phyloP scores from a whole-genome alignment of 1,140 invertebrate genomes.

The Phocides pigmalion region DNA sequence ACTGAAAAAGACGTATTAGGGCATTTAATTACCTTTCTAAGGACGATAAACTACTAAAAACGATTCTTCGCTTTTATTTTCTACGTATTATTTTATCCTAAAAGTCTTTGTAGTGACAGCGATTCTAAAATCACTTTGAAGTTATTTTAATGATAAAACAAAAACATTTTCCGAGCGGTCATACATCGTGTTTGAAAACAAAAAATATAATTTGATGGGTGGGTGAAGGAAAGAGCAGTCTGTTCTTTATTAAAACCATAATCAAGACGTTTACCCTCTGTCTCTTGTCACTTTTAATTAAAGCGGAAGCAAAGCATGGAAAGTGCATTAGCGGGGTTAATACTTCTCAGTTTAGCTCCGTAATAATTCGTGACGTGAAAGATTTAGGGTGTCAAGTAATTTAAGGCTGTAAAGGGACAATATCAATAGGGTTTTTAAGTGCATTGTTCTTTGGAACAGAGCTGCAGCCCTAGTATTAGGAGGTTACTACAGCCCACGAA shows the following conservation, averaged over 20 bases:
- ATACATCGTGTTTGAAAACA: conserved; percentile 28
- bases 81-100: conserved; percentile 18
- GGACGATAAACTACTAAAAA: too few relatives aligned
- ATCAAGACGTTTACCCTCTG: conserved; percentile 15
- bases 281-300: conserved; percentile 55
- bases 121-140: conserved; percentile 19
- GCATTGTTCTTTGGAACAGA: too few relatives aligned
- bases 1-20: too few relatives aligned
- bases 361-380: conserved; percentile 24
- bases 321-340: conserved; percentile 46
- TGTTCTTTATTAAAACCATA: conserved; percentile 18
- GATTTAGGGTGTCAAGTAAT: conserved; percentile 1
- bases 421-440: neutral
- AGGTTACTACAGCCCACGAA: too few relatives aligned
- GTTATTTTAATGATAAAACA: conserved; percentile 25
- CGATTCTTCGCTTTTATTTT: conserved; percentile 7
- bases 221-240: neutral
- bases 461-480: too few relatives aligned
- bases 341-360: conserved; percentile 10
- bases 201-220: conserved; percentile 21
- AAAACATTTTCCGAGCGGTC: conserved; percentile 13
- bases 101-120: conserved; percentile 25
- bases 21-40: too few relatives aligned
- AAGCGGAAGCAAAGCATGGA: conserved; percentile 38
- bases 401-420: conserved; percentile 1